These are phyloP conservation scores for Parapristionchus giblindavisi DNA, from an alignment of 2,888 invertebrate genomes.

Conservation along the genomic window DNA sequence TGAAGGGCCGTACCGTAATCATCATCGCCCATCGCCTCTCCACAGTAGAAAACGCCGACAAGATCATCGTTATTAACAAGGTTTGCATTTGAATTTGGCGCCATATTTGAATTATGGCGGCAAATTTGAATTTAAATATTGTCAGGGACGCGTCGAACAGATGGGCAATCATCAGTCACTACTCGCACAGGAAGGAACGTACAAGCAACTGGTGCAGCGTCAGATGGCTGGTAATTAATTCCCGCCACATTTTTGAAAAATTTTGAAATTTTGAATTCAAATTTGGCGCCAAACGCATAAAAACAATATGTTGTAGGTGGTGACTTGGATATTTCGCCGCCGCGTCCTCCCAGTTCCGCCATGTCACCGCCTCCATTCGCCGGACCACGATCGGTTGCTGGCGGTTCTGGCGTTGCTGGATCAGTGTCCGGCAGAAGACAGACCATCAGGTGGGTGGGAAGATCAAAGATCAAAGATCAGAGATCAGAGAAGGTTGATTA, in stretches of 20 bases:
- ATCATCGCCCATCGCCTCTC: constrained; percentile 73
- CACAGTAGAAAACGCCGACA: constrained; percentile 72
- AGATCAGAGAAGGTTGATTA: background rate
- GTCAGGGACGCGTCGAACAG: constrained; percentile 66
- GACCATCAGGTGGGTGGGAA: constrained; percentile 20
- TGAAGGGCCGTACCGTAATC: constrained; percentile 70
- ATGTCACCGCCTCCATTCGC: background rate
- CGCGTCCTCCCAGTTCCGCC: constrained; percentile 21
- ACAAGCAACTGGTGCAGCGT: constrained; percentile 68
- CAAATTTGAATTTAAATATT: background rate
- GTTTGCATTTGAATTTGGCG: constrained; percentile 17
- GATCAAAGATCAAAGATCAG: background rate
- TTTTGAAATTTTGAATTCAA: background rate
- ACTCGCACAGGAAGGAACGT: constrained; percentile 68
- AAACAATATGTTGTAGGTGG: constrained; percentile 1
- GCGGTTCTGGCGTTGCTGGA: constrained; percentile 4
- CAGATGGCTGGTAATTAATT: constrained; percentile 54
- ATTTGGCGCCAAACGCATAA: background rate
- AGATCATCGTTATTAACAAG: constrained; percentile 59
- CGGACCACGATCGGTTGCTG: background rate
- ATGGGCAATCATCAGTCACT: constrained; percentile 66
- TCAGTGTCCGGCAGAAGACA: constrained; percentile 10
- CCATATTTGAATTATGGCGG: background rate
- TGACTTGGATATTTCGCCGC: constrained; percentile 22
- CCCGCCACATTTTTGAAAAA: background rate